A percentile compares a stretch with the other conserved stretches of the same genome.
Evolutionary conservation across 2,113 vertebrate genomes (phyloP).

Genomic region (Paradoxurus hermaphroditus): DNA sequence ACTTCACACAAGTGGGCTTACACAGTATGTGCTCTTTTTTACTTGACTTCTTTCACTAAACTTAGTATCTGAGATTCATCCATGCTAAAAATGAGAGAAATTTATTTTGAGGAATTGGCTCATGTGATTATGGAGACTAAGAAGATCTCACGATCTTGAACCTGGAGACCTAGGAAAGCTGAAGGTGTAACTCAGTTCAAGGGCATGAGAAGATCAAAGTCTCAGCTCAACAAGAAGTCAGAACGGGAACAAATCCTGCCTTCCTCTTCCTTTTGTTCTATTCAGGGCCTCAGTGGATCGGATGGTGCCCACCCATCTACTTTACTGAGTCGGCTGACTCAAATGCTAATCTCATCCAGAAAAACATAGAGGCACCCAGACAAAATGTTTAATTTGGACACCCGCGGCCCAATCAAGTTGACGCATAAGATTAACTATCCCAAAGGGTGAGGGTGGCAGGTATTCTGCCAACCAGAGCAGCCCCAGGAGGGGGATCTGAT

Average conservation of each 20-base stretch:
- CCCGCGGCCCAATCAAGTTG: background rate
- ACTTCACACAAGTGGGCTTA: background rate
- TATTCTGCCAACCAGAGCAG: background rate
- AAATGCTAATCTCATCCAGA: background rate
- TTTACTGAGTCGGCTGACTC: background rate
- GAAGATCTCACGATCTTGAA: background rate
- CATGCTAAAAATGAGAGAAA: background rate
- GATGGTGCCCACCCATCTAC: background rate
- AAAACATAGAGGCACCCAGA: background rate
- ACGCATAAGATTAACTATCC: background rate
- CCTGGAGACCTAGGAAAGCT: background rate
- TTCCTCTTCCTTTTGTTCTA: background rate
- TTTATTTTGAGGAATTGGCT: background rate
- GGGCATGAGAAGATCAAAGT: background rate
- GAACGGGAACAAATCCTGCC: background rate
- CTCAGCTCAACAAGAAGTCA: background rate
- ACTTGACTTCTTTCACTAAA: background rate
- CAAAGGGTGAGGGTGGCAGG: background rate
- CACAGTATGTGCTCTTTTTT: background rate
- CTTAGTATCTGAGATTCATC: background rate
- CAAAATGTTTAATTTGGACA: background rate
- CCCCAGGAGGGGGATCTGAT: no score
- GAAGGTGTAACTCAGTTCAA: background rate
- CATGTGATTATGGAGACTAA: background rate
- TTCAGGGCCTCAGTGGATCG: background rate